Evolutionary conservation across 1,140 invertebrate species (phyloP), one percentile per base, ranked within the genome.

Genomic region (Leptopilina boulardi): DNA sequence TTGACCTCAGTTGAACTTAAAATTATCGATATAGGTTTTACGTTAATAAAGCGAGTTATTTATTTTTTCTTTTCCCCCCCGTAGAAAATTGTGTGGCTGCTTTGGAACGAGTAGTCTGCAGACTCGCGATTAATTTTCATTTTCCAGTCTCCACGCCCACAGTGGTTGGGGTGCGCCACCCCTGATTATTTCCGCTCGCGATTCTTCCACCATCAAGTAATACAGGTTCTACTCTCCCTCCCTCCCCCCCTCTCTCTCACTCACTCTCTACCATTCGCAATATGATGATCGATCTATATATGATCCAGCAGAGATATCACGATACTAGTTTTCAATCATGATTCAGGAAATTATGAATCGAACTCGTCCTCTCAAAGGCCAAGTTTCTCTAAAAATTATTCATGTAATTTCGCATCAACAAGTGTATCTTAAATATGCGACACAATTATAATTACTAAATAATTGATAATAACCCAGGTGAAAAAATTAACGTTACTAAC

Each of bases 111-210:
- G 75, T 76, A 54, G 79, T 77, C 75, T 78, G 72, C 75, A 71
- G 75, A 71, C 26, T 80, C 19, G 76, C 77, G 70, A 80, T 82
- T 79, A 80, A 80, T 80, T 79, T 74, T 79, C 79, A 70, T 80
- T 79, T 77, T 74, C 78, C 74, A 59, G 19, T 26, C 38, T 66
- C 42, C 74, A 75, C 71, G 71, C 71, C 76, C 56, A 47, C 13
- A 73, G 77, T 79, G 75, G 76, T 73, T 76, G 74, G 74, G 54
- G 76, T 75, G 79, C 76, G 81, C 81, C 81, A 54, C 19, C 30
- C 47, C 42, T 74, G 78, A 75, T 77, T 70, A 80, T 80, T 78
- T 82, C 78, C 78, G 78, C 44, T 42, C 42, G 74, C 38, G 72
- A 51, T 74, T 74, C 72, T 74, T 66, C 59, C 59, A 66, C 26